Evolutionary conservation across 2,113 vertebrate genomes (phyloP).

Genomic region (Platycercus adscitus): DNA sequence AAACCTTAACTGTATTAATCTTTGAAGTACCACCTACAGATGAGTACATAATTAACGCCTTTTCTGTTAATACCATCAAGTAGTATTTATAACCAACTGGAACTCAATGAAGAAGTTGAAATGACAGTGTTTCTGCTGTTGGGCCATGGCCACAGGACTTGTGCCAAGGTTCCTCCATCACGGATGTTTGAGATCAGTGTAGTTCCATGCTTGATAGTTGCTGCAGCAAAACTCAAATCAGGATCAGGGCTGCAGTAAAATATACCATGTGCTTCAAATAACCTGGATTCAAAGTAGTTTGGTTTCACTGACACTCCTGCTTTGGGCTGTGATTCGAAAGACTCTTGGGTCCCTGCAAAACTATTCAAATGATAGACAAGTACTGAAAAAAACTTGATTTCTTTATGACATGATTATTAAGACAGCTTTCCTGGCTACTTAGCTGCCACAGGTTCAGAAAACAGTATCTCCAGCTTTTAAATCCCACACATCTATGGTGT

Average conservation of each 20-base stretch:
- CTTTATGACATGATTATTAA: not conserved
- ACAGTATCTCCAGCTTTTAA: not conserved
- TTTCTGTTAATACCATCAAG: not conserved
- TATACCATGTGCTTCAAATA: rapidly evolving
- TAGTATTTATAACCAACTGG: not conserved
- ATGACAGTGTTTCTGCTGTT: not conserved
- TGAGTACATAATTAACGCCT: not conserved
- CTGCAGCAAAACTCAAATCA: not conserved
- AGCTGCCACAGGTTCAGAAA: not conserved
- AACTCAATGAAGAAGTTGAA: not conserved
- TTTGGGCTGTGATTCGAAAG: not conserved
- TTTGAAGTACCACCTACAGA: not conserved
- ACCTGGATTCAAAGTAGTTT: not conserved
- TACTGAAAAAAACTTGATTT: not conserved
- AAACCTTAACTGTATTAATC: not conserved
- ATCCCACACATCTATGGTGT: rapidly evolving
- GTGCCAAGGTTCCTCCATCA: not conserved
- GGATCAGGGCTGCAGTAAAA: not conserved
- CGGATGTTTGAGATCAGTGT: rapidly evolving
- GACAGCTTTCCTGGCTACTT: not conserved
- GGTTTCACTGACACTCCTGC: not conserved
- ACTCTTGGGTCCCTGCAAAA: not conserved
- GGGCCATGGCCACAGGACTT: not conserved
- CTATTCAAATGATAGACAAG: not conserved
- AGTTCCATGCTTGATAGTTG: rapidly evolving